phyloP scores from a whole-genome alignment of 2,797 vertebrate genomes.

The Gallinago nigripennis region DNA sequence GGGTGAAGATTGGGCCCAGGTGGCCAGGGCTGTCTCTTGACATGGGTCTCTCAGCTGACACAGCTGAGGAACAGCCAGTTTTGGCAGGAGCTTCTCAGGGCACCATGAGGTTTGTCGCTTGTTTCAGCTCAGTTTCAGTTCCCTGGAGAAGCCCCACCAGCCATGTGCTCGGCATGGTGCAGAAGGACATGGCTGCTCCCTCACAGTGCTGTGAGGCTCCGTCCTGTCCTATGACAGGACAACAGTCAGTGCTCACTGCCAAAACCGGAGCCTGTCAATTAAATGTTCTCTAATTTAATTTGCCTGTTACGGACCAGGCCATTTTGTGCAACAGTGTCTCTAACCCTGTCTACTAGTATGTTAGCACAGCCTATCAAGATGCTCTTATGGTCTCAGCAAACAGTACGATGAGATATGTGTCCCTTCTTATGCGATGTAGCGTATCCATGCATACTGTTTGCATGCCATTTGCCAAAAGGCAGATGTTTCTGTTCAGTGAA shows the following conservation, averaged over 20 bases:
- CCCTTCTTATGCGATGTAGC: not conserved
- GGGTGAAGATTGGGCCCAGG: fast-evolving
- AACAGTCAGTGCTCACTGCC: not conserved
- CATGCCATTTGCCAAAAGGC: not conserved
- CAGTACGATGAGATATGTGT: not conserved
- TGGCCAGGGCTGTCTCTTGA: not conserved
- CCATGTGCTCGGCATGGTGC: fast-evolving
- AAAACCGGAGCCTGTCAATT: fast-evolving
- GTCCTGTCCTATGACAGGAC: not conserved
- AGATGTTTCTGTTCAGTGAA: not conserved
- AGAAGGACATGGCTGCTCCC: fast-evolving
- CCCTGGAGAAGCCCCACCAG: not conserved
- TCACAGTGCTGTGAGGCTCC: fast-evolving
- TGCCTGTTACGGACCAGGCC: not conserved
- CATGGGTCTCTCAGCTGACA: fast-evolving
- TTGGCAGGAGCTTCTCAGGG: not conserved
- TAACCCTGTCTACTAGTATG: not conserved
- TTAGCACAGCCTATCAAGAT: not conserved
- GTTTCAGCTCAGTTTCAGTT: not conserved
- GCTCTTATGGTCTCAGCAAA: not conserved
- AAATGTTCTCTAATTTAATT: not conserved
- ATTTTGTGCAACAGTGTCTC: not conserved
- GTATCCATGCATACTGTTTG: fast-evolving
- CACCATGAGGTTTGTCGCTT: not conserved
- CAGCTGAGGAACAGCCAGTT: not conserved